Percentiles rank a stretch among this genome's conserved stretches.
Conservation (phyloP, 2,797 vertebrate genomes). For the Microcaecilia unicolor region DNA sequence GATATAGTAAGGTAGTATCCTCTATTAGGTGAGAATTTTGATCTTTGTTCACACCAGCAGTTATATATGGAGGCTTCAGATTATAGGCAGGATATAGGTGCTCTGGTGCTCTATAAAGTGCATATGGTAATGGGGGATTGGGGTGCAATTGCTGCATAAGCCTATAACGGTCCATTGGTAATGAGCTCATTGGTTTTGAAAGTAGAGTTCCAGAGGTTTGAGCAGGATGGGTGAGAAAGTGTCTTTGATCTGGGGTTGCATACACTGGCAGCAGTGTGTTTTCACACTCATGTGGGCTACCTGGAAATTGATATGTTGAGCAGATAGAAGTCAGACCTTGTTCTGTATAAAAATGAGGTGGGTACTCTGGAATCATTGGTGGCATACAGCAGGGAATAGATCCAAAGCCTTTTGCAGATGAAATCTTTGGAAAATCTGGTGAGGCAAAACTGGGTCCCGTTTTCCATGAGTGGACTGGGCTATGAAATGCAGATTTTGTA, state of each 20-base stretch:
- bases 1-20: constrained; percentile 51
- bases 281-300: constrained; percentile 53
- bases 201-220: constrained; percentile 47
- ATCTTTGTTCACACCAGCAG: constrained; percentile 56
- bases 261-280: constrained; percentile 55
- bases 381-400: constrained; percentile 58
- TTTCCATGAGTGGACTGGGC: constrained; percentile 64
- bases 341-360: constrained; percentile 67
- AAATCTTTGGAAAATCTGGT: constrained; percentile 50
- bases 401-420: constrained; percentile 45
- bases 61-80: constrained; percentile 46
- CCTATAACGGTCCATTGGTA: constrained; percentile 65
- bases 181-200: constrained; percentile 48
- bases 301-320: constrained; percentile 63
- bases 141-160: constrained; percentile 67
- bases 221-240: constrained; percentile 67
- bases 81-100: constrained; percentile 49
- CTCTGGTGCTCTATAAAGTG: constrained; percentile 68
- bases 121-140: constrained; percentile 58
- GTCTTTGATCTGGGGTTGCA: constrained; percentile 69
- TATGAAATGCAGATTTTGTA: constrained; percentile 59
- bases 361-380: constrained; percentile 66
- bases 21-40: constrained; percentile 54
- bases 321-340: constrained; percentile 62
- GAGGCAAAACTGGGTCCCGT: constrained; percentile 48